phyloP scores from a whole-genome alignment of 1,140 invertebrate genomes.

The Lethrus apterus region DNA sequence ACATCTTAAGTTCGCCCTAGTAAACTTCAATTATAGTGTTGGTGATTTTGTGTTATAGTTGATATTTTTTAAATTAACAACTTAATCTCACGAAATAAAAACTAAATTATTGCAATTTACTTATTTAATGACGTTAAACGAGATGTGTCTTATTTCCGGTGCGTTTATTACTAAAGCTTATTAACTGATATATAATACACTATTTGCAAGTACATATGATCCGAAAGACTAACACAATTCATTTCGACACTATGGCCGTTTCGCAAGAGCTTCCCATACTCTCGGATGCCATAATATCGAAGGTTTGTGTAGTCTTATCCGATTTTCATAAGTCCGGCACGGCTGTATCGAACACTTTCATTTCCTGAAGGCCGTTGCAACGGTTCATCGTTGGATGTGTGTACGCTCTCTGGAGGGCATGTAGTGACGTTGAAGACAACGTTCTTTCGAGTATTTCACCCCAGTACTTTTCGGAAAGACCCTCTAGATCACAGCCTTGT shows the following conservation, averaged over 20 bases:
- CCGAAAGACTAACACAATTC: no score
- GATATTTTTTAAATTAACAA: no score
- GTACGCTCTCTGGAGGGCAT: constrained; percentile 49
- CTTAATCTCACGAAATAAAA: no score
- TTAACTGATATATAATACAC: no score
- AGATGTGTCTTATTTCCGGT: no score
- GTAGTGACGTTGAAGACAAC: constrained; percentile 58
- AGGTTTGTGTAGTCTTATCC: constrained; percentile 40
- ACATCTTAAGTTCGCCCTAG: no score
- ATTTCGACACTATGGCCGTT: constrained; percentile 25
- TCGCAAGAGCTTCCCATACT: constrained; percentile 36
- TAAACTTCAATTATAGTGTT: no score
- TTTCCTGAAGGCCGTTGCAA: constrained; percentile 35
- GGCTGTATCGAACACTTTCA: constrained; percentile 29
- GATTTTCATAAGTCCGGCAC: constrained; percentile 40
- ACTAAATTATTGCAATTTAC: no score
- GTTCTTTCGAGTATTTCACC: constrained; percentile 66
- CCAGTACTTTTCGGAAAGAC: constrained; percentile 68
- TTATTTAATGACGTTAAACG: no score
- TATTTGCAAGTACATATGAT: no score
- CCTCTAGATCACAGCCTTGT: constrained; percentile 53
- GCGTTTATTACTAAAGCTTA: no score
- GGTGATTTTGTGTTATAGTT: no score
- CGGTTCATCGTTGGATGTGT: constrained; percentile 25
- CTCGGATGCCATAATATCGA: constrained; percentile 26